Evolutionary conservation across 2,888 invertebrate genomes (phyloP).

Genomic region (Phoenoteleia sp.): DNA sequence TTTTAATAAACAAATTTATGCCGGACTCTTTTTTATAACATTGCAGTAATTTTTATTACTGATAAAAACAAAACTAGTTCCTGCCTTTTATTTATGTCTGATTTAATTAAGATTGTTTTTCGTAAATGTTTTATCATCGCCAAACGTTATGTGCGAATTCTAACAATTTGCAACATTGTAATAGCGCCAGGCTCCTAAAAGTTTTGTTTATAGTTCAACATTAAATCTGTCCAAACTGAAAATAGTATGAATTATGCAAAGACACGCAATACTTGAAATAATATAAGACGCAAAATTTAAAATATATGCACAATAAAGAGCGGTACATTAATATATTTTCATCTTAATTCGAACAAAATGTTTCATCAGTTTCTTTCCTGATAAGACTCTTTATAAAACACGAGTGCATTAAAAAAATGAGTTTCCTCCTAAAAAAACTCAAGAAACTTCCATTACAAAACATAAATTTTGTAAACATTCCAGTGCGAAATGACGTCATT

Average conservation of each 20-base stretch:
- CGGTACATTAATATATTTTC: constrained; percentile 8
- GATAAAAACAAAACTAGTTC: too few relatives aligned
- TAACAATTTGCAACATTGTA: not conserved
- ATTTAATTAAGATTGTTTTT: too few relatives aligned
- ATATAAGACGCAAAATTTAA: constrained; percentile 43
- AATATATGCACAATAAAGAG: too few relatives aligned
- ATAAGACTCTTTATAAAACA: constrained; percentile 49
- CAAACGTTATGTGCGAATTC: too few relatives aligned
- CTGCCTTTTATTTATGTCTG: too few relatives aligned
- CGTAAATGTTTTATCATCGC: too few relatives aligned
- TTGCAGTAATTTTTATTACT: too few relatives aligned
- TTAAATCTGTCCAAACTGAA: constrained; percentile 18
- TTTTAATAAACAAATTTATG: too few relatives aligned
- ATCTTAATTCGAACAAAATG: constrained; percentile 31
- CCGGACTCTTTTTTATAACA: too few relatives aligned
- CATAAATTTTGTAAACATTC: constrained; percentile 16
- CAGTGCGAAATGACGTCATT: too few relatives aligned
- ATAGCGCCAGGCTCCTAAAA: constrained; percentile 6
- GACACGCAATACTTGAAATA: constrained; percentile 45
- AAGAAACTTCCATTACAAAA: not conserved
- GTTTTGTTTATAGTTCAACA: constrained; percentile 35
- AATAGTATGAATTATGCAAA: constrained; percentile 47
- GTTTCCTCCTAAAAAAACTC: constrained; percentile 33
- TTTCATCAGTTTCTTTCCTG: constrained; percentile 25
- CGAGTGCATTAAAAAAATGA: constrained; percentile 50